Percentiles rank a stretch among this genome's conserved stretches.
Evolutionary conservation across 1,140 invertebrate genomes (phyloP).

Genomic region (Aphaenogaster floridana): DNA sequence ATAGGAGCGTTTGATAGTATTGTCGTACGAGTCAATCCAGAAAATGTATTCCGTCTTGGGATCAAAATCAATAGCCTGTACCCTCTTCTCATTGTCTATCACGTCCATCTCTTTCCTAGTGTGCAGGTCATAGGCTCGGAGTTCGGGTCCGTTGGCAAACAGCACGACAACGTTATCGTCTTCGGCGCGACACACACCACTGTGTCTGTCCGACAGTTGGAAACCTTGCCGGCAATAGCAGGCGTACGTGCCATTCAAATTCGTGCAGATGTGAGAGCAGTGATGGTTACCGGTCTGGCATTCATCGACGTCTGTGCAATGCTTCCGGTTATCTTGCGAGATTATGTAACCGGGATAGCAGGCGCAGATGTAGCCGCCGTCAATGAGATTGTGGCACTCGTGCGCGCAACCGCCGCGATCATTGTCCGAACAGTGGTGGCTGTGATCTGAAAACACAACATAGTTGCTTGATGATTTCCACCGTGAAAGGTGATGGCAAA

Average conservation of each 20-base stretch:
- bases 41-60: slow-evolving; percentile 94
- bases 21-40: slow-evolving; percentile 97
- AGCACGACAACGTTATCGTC: slow-evolving; percentile 90
- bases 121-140: slow-evolving; percentile 91
- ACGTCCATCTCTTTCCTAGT: slow-evolving; percentile 92
- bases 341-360: slow-evolving; percentile 96
- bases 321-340: slow-evolving; percentile 91
- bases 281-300: slow-evolving; percentile 94
- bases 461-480: neutral
- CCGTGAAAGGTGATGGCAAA: neutral
- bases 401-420: slow-evolving; percentile 97
- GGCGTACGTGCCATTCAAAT: slow-evolving; percentile 96
- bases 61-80: slow-evolving; percentile 96
- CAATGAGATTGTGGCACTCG: slow-evolving; percentile 94
- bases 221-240: slow-evolving; percentile 96
- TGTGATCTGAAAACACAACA: slow-evolving; percentile 87
- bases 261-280: slow-evolving; percentile 97
- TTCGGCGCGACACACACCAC: slow-evolving; percentile 93
- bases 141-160: slow-evolving; percentile 95
- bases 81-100: slow-evolving; percentile 93
- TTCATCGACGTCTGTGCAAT: slow-evolving; percentile 96
- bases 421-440: slow-evolving; percentile 90
- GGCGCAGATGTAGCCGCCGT: slow-evolving; percentile 95
- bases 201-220: slow-evolving; percentile 90
- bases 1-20: slow-evolving; percentile 96